A percentile compares a stretch with the other conserved stretches of the same genome.
Conservation (phyloP, 2,113 vertebrate genomes). For the Numida meleagris region DNA sequence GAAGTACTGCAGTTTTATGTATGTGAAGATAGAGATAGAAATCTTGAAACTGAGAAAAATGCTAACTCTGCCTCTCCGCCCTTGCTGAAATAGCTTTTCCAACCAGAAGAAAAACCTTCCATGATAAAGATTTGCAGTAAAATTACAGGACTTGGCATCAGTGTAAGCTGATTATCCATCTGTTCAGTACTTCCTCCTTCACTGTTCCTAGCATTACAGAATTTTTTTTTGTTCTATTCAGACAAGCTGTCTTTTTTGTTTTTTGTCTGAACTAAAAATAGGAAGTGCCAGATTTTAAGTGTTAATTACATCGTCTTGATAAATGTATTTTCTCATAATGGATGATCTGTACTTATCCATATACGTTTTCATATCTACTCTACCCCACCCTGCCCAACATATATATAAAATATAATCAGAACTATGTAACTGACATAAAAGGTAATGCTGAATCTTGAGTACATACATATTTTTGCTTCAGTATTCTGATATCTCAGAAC, state of each 20-base stretch:
- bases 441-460: neutral
- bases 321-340: conserved; percentile 14
- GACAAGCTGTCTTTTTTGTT: conserved; percentile 48
- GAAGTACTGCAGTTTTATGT: neutral
- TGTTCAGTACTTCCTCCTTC: conserved; percentile 63
- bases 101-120: neutral
- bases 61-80: neutral
- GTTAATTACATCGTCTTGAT: conserved; percentile 31
- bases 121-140: conserved; percentile 26
- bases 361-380: neutral
- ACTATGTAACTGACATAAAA: neutral
- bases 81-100: neutral
- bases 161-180: conserved; percentile 60
- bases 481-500: neutral
- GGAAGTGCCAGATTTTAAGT: conserved; percentile 11
- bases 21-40: neutral
- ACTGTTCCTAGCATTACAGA: conserved; percentile 49
- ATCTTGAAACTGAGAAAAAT: neutral
- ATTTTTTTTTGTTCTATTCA: conserved; percentile 37
- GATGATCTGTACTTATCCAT: neutral
- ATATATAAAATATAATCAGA: neutral
- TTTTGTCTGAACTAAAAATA: conserved; percentile 37
- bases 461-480: neutral
- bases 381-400: neutral
- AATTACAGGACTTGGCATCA: conserved; percentile 47